A percentile compares a stretch with the other conserved stretches of the same genome.
These are phyloP conservation scores for Epinotia ramella DNA, from an alignment of 2,888 invertebrate genomes.

Conservation along the genomic window DNA sequence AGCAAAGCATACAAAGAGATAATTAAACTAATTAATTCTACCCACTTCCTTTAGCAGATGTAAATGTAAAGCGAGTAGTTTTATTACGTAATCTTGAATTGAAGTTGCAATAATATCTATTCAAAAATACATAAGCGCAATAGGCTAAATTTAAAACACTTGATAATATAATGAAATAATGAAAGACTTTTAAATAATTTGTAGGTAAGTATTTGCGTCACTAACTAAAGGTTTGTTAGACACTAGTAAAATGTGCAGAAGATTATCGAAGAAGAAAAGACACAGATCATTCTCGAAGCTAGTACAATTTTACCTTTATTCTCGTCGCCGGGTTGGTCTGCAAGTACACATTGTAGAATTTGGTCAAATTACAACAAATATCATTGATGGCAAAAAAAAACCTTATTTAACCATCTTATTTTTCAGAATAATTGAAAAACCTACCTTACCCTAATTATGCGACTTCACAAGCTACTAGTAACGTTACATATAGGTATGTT, in stretches of 20 bases:
- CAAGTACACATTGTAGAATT: constrained; percentile 57
- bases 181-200: neutral
- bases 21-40: neutral
- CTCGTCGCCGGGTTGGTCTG: constrained; percentile 78
- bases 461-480: neutral
- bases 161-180: neutral
- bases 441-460: neutral
- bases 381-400: neutral
- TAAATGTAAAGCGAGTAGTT: neutral
- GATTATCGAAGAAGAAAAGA: constrained; percentile 51
- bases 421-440: neutral
- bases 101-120: neutral
- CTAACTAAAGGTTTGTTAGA: constrained; percentile 43
- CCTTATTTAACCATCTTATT: neutral
- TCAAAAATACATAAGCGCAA: neutral
- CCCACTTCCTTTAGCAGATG: neutral
- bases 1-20: neutral
- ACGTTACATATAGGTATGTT: neutral
- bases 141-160: neutral
- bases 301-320: constrained; percentile 72
- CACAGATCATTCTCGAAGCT: constrained; percentile 54
- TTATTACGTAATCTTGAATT: neutral
- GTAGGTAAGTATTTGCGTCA: constrained; percentile 13
- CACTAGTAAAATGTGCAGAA: constrained; percentile 50
- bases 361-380: constrained; percentile 17